Evolutionary conservation across 2,888 invertebrate species (phyloP).

Genomic region (Camponotus fellah): DNA sequence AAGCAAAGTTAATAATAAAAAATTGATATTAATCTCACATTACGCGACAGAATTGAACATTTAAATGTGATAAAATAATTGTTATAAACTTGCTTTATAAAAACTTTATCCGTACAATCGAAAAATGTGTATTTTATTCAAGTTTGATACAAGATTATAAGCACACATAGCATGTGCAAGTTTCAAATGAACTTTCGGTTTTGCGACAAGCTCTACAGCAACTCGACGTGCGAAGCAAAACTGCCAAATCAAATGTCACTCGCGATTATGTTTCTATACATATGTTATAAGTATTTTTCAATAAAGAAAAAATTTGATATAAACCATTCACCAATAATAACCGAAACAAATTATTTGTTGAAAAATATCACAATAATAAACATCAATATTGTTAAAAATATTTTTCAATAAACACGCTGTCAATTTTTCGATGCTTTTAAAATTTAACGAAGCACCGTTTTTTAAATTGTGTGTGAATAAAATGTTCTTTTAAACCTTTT

Average conservation of each 20-base stretch:
- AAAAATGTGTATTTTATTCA: background rate
- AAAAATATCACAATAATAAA: background rate
- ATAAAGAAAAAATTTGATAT: background rate
- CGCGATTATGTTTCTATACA: background rate
- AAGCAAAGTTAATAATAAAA: background rate
- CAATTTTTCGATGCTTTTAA: background rate
- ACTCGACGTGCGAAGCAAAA: background rate
- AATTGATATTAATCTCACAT: background rate
- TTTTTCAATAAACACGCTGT: background rate
- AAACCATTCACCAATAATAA: constrained; percentile 1
- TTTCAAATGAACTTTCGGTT: background rate
- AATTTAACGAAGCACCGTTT: background rate
- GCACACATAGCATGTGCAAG: background rate
- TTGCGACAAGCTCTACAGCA: constrained; percentile 1
- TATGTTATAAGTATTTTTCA: background rate
- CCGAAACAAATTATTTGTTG: constrained; percentile 1
- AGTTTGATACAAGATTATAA: background rate
- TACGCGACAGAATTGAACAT: background rate
- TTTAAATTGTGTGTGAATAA: background rate
- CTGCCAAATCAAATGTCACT: constrained; percentile 23
- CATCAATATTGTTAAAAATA: constrained; percentile 1
- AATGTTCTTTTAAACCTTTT: background rate
- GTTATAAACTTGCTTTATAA: background rate
- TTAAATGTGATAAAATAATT: background rate
- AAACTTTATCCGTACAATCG: background rate